phyloP scores from a whole-genome alignment of 2,888 invertebrate genomes.

The Erpobdella octoculata region DNA sequence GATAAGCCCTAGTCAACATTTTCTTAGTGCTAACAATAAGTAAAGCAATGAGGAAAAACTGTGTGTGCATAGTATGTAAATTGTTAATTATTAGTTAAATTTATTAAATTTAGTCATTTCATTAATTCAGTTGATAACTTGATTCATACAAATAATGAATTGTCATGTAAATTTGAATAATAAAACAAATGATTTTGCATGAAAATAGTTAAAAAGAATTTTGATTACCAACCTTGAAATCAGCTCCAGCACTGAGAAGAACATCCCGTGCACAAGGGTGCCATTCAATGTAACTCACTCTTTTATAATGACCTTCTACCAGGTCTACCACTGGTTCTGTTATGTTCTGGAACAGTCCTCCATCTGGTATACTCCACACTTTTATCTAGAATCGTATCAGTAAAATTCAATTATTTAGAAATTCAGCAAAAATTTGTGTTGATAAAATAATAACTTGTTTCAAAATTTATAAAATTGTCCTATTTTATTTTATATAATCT shows the following conservation, averaged over 20 bases:
- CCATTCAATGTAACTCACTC: conserved; percentile 88
- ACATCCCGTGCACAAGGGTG: conserved; percentile 92
- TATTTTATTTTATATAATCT: neutral
- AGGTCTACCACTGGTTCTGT: conserved; percentile 88
- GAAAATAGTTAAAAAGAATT: too few species aligned
- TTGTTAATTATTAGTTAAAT: too few species aligned
- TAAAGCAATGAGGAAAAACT: too few species aligned
- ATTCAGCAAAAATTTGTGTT: neutral
- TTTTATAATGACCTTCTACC: conserved; percentile 73
- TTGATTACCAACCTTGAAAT: conserved; percentile 51
- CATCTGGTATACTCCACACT: conserved; percentile 90
- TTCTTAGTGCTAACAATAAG: too few species aligned
- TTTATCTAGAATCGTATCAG: too few species aligned
- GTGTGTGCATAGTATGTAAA: too few species aligned
- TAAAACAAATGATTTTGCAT: too few species aligned
- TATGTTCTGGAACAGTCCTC: conserved; percentile 72
- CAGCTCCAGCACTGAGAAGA: conserved; percentile 71
- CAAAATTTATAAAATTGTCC: neutral
- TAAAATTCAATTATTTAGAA: too few species aligned
- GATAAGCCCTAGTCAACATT: too few species aligned
- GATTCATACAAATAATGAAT: neutral
- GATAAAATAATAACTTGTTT: neutral
- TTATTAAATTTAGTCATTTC: neutral
- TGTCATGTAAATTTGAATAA: too few species aligned
- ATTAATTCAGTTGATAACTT: neutral